phyloP scores from a whole-genome alignment of 2,797 vertebrate species.

The Spheniscus humboldti region DNA sequence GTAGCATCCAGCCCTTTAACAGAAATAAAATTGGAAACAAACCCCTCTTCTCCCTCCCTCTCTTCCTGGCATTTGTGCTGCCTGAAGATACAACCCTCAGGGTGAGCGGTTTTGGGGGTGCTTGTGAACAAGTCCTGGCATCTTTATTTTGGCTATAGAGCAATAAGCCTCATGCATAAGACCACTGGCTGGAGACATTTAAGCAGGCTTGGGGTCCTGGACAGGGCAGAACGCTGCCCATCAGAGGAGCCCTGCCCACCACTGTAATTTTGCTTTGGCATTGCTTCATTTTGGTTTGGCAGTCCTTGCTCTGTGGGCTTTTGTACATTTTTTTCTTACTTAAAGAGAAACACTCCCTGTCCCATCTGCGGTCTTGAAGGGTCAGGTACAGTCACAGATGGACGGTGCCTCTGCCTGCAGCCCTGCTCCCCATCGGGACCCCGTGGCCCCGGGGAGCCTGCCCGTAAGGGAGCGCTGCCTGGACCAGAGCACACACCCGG shows the following conservation, averaged over 20 bases:
- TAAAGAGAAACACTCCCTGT: background rate
- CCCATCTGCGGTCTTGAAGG: too few relatives aligned
- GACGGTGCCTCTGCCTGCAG: background rate
- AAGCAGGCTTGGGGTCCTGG: background rate
- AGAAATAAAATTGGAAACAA: background rate
- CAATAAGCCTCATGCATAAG: background rate
- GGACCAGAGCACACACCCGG: background rate
- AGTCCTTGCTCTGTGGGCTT: background rate
- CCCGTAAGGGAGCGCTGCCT: background rate
- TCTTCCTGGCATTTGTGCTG: background rate
- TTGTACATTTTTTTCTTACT: too few relatives aligned
- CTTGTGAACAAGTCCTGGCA: background rate
- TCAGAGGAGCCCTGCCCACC: rapidly evolving
- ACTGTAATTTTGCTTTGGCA: background rate
- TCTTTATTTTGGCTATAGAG: background rate
- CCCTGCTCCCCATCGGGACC: background rate
- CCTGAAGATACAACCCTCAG: background rate
- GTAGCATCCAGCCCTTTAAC: background rate
- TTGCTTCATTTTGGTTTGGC: background rate
- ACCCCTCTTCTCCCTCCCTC: background rate
- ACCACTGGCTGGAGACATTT: background rate
- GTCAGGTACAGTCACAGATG: background rate
- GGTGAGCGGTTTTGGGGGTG: background rate
- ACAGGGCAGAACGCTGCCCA: background rate
- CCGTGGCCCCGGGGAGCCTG: rapidly evolving